Evolutionary conservation across 2,113 vertebrate genomes (phyloP).

Genomic region (Psilopsiagon aurifrons): DNA sequence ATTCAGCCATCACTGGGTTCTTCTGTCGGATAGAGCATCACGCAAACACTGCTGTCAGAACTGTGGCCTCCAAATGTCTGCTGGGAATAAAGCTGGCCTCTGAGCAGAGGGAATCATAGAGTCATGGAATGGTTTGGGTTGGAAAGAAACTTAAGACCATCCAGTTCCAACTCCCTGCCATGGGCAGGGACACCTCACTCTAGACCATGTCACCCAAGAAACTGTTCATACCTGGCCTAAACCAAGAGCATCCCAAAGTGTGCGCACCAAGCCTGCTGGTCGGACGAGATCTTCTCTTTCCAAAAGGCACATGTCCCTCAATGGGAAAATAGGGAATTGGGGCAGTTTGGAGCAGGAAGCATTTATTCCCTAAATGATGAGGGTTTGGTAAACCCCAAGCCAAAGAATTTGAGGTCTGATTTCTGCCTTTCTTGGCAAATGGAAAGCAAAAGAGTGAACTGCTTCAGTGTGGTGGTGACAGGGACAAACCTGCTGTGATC

Average conservation of each 20-base stretch:
- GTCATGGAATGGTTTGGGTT: neutral
- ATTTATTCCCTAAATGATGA: neutral
- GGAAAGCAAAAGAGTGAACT: neutral
- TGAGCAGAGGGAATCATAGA: neutral
- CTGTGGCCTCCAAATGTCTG: neutral
- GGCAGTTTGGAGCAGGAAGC: neutral
- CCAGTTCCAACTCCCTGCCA: neutral
- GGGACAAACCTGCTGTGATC: neutral
- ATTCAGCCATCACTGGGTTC: neutral
- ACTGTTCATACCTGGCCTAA: neutral
- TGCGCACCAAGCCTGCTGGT: neutral
- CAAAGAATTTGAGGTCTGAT: neutral
- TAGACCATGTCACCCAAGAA: neutral
- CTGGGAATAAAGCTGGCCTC: neutral
- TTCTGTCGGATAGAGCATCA: neutral
- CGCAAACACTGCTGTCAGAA: neutral
- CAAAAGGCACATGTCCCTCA: neutral
- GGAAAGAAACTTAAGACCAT: neutral
- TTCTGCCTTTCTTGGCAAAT: neutral
- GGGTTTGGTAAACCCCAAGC: neutral
- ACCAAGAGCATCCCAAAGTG: neutral
- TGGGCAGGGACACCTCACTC: neutral
- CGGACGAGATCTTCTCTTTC: neutral
- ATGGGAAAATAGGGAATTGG: rapidly evolving
- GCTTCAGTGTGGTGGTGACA: neutral